These are phyloP conservation scores for Sebastes ruberrimus DNA, from an alignment of 2,797 vertebrate genomes.

Conservation along the genomic window DNA sequence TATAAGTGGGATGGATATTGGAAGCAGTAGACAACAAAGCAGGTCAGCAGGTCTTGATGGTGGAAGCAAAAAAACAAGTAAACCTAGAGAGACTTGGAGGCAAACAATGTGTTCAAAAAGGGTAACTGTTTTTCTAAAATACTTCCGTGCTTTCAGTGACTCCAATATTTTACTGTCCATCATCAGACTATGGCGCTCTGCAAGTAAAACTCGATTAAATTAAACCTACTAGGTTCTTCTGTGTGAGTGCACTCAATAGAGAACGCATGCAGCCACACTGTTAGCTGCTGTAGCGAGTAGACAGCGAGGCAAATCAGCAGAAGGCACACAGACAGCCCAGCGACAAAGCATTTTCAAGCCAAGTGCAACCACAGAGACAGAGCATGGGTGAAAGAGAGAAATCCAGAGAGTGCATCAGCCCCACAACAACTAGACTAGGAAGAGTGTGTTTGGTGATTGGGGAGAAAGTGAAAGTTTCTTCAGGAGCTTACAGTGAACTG, in stretches of 20 bases:
- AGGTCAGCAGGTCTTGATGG: neutral
- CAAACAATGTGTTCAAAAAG: neutral
- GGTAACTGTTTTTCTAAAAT: neutral
- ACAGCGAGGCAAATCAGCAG: constrained; percentile 33
- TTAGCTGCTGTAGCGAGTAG: constrained; percentile 38
- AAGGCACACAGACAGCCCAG: constrained; percentile 49
- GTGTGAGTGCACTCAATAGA: constrained; percentile 49
- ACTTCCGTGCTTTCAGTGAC: neutral
- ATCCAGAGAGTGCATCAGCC: neutral
- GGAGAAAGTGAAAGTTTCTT: neutral
- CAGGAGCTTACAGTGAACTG: neutral
- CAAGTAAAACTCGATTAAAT: neutral
- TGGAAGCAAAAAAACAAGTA: neutral
- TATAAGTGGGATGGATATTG: neutral
- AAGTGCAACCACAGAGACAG: constrained; percentile 41
- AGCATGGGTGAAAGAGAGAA: constrained; percentile 21
- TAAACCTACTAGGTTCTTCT: neutral
- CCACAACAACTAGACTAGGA: neutral
- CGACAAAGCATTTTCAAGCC: constrained; percentile 40
- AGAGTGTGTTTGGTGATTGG: neutral
- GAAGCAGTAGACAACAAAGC: constrained; percentile 12
- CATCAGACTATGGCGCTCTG: neutral
- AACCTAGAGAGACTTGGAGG: neutral
- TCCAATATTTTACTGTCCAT: neutral
- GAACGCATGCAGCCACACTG: constrained; percentile 55